Base-by-base conservation (phyloP, 2,888 invertebrate genomes). In the Pherbina coryleti region DNA sequence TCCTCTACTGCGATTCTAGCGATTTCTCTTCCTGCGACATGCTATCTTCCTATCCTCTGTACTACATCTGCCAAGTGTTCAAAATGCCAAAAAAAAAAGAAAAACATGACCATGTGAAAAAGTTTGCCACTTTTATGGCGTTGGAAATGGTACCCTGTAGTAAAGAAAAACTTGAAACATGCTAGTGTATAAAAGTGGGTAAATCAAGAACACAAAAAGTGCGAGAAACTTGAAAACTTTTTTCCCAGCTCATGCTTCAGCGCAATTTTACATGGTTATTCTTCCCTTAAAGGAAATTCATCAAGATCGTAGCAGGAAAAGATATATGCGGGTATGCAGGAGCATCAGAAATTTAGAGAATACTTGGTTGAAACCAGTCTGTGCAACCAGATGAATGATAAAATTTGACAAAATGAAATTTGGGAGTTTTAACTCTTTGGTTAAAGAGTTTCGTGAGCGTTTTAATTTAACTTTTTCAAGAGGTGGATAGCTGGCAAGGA, bases 161-260 rank as follows among this genome's bases (percentile, higher is more conserved):
- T 75, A 70, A 22, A 51, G 37, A 7, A 64, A 25, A 62, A 60
- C 73, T 66, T 66, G 19, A 34, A 51, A 64, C 22, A 34, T 9
- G 64, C 25, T 14, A 37, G 60, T 17, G 44, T 22, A 31, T 25
- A 53, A 53, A 53, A 53, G 25, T 51, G 34, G 31, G 2, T 3
- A 22, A 34, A 34, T n/a, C 9, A 19, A 37, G 11, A 3, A 51
- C 64, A 55, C 19, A 49, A 9, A 31, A 57, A 76, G 76, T 70
- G 71, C 69, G 76, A 76, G 70, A 71, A 76, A 76, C 76, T 76
- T 70, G 22, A 70, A 70, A 76, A 76, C 31, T 76, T 76, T 76
- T 62, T 60, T 64, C 28, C 31, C 25, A 34, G 17, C 22, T 66
- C 31, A 31, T 31, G 49, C 14, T 55, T 55, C 55, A 19, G n/a